These are phyloP conservation scores for Corticium candelabrum DNA, from an alignment of 37 sponge, comb jelly and placozoan genomes.

Conservation along the genomic window DNA sequence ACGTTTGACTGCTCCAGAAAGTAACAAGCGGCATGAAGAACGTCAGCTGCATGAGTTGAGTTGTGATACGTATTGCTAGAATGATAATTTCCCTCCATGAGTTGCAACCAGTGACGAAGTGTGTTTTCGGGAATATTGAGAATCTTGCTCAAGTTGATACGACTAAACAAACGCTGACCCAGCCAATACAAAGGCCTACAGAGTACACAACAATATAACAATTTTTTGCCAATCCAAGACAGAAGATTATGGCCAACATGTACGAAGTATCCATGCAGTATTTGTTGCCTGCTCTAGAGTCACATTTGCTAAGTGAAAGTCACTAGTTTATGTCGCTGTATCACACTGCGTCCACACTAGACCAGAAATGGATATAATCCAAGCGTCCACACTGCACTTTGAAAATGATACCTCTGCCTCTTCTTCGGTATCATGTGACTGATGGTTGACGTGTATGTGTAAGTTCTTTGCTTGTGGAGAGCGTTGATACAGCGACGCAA, in stretches of 20 bases:
- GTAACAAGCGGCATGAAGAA: slow-evolving; percentile 69
- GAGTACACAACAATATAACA: neutral
- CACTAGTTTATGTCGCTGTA: no score
- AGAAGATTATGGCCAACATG: neutral
- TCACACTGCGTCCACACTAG: no score
- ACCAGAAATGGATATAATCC: no score
- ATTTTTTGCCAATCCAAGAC: neutral
- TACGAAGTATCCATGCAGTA: no score
- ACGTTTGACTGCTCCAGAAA: slow-evolving; percentile 28
- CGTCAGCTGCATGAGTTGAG: slow-evolving; percentile 92
- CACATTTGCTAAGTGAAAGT: no score
- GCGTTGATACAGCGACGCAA: no score
- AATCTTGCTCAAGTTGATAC: slow-evolving; percentile 28
- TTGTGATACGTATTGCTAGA: slow-evolving; percentile 67
- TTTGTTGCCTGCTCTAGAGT: no score
- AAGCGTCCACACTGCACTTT: no score
- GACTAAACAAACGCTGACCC: slow-evolving; percentile 51
- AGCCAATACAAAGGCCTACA: slow-evolving; percentile 63
- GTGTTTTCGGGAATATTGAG: slow-evolving; percentile 32
- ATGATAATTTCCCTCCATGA: slow-evolving; percentile 65
- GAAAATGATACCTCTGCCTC: no score
- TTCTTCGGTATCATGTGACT: no score
- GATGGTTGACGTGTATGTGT: no score
- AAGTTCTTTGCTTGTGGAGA: no score
- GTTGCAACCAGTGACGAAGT: slow-evolving; percentile 36